A percentile compares a stretch with the other conserved stretches of the same genome.
phyloP scores from a whole-genome alignment of 2,888 invertebrate species.

The Portevinia maculata region DNA sequence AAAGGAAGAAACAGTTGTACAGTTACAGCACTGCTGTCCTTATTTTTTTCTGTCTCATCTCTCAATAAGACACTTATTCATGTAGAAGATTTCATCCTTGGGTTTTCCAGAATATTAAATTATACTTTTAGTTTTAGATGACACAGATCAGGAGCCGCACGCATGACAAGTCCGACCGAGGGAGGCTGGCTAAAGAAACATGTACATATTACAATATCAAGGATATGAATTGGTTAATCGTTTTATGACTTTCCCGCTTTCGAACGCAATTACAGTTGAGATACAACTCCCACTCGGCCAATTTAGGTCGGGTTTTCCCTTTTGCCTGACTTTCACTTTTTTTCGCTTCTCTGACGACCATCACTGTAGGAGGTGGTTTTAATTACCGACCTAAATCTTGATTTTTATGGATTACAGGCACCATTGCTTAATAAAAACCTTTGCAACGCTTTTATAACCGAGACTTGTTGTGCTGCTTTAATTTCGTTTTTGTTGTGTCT shows the following conservation, averaged over 20 bases:
- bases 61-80: constrained; percentile 49
- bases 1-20: constrained; percentile 22
- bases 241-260: constrained; percentile 70
- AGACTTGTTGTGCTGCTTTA: constrained; percentile 47
- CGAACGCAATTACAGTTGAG: constrained; percentile 56
- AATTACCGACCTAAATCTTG: constrained; percentile 71
- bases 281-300: constrained; percentile 2
- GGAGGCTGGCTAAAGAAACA: neutral
- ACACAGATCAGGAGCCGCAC: constrained; percentile 55
- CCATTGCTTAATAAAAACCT: constrained; percentile 71
- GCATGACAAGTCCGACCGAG: neutral
- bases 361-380: constrained; percentile 55
- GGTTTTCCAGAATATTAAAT: constrained; percentile 60
- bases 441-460: constrained; percentile 54
- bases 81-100: constrained; percentile 45
- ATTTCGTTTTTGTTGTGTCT: constrained; percentile 6
- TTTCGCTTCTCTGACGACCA: neutral
- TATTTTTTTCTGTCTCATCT: constrained; percentile 28
- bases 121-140: constrained; percentile 70
- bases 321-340: neutral
- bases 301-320: constrained; percentile 1
- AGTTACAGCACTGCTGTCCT: constrained; percentile 31
- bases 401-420: constrained; percentile 72
- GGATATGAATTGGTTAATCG: constrained; percentile 72
- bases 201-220: constrained; percentile 61